phyloP scores from a whole-genome alignment of 2,797 vertebrate species.

The Nothura maculosa region DNA sequence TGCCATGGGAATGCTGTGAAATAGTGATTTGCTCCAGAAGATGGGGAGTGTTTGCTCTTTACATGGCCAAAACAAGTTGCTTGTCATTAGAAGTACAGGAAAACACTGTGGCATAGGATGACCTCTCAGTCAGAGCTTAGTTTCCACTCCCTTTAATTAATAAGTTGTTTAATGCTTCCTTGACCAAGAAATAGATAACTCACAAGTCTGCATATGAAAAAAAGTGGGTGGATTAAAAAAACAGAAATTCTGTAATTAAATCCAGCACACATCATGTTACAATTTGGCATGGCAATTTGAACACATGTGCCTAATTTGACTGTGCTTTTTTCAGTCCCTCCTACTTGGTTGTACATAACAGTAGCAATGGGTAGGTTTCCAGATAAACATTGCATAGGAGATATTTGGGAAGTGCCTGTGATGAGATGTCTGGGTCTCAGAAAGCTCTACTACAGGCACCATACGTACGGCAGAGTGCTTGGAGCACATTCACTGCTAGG shows the following conservation, averaged over 20 bases:
- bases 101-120: neutral
- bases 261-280: neutral
- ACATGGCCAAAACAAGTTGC: neutral
- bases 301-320: neutral
- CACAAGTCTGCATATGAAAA: neutral
- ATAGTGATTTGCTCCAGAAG: neutral
- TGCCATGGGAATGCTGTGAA: neutral
- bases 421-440: neutral
- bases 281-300: conserved; percentile 19
- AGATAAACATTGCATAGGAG: neutral
- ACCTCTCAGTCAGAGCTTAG: neutral
- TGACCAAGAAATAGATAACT: neutral
- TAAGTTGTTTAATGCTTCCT: neutral
- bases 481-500: neutral
- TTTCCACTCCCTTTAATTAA: neutral
- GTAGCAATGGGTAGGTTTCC: neutral
- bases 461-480: neutral
- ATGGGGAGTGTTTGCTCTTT: neutral
- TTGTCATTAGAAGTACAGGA: neutral
- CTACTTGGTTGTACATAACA: neutral
- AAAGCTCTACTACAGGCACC: neutral
- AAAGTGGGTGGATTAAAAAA: neutral
- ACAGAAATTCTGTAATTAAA: conserved; percentile 7
- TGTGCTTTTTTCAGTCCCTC: neutral
- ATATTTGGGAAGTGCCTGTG: neutral